Conservation (phyloP, 1,140 invertebrate genomes). For the Drosophila busckii region DNA sequence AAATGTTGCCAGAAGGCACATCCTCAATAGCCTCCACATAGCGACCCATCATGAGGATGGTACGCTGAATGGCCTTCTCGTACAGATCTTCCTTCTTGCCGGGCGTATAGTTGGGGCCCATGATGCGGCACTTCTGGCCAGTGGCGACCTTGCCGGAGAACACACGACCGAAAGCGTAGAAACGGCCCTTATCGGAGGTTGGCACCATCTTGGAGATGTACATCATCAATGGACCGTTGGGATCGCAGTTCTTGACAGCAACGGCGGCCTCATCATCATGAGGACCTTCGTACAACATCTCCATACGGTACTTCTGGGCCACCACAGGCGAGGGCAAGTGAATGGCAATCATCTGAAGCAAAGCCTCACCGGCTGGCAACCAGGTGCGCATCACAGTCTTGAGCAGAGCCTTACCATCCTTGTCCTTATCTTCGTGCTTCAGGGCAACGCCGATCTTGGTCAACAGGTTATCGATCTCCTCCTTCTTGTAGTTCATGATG, state of each 20-base stretch:
- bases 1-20: conserved; percentile 99
- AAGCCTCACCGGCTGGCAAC: conserved; percentile 99
- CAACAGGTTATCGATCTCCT: conserved; percentile 92
- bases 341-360: conserved; percentile 99
- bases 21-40: conserved; percentile 99
- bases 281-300: conserved; percentile 99
- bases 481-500: conserved; percentile 99
- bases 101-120: conserved; percentile 98
- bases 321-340: conserved; percentile 99
- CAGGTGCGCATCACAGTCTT: conserved; percentile 99
- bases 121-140: conserved; percentile 97
- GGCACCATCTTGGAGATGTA: conserved; percentile 99
- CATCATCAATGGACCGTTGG: conserved; percentile 99
- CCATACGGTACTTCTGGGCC: conserved; percentile 99
- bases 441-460: conserved; percentile 95
- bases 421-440: conserved; percentile 96
- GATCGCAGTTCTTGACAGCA: conserved; percentile 95
- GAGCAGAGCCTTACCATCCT: conserved; percentile 94
- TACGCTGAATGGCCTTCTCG: conserved; percentile 99
- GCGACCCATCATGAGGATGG: conserved; percentile 99
- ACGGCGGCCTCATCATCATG: conserved; percentile 97
- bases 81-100: conserved; percentile 99
- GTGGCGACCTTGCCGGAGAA: conserved; percentile 97
- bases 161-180: conserved; percentile 99
- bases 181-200: conserved; percentile 99